phyloP scores from a whole-genome alignment of 2,888 invertebrate species.

The Hedychridium roseum region DNA sequence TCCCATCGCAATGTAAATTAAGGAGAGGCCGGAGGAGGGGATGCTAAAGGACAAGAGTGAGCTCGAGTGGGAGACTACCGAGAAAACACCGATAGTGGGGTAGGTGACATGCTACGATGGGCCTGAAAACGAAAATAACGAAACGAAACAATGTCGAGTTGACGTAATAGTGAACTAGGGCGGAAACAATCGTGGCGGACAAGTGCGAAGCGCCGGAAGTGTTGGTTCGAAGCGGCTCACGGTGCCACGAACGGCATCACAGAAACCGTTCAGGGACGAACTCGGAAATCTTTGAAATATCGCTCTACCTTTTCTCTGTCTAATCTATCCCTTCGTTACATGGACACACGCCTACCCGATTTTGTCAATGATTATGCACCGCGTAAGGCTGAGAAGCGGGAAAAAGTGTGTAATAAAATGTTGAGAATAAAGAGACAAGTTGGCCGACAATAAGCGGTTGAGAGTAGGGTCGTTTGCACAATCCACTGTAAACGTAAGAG shows the following conservation, averaged over 20 bases:
- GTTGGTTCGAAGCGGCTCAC: conserved; percentile 35
- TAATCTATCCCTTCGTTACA: conserved; percentile 7
- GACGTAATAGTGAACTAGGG: conserved; percentile 61
- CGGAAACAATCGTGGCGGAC: conserved; percentile 62
- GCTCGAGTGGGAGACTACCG: conserved; percentile 9
- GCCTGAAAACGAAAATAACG: conserved; percentile 63
- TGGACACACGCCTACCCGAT: too few relatives aligned
- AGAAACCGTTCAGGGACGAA: conserved; percentile 10
- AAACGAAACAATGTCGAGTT: conserved; percentile 61
- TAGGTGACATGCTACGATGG: conserved; percentile 61
- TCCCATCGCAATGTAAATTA: too few relatives aligned
- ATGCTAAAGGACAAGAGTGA: conserved; percentile 11
- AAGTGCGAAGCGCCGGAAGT: conserved; percentile 62
- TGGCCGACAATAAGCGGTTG: too few relatives aligned
- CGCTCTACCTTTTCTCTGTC: conserved; percentile 12
- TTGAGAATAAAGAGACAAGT: too few relatives aligned
- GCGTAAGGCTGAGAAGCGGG: background rate
- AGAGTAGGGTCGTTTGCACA: conserved; percentile 38
- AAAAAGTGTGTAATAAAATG: too few relatives aligned
- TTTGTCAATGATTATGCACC: too few relatives aligned
- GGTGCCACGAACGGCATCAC: conserved; percentile 30
- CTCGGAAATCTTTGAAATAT: too few relatives aligned
- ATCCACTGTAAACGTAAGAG: too few relatives aligned
- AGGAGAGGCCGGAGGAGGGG: conserved; percentile 12
- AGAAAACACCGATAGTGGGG: too few relatives aligned